Conservation (phyloP, 1,140 invertebrate genomes). For the Dysdera silvatica region DNA sequence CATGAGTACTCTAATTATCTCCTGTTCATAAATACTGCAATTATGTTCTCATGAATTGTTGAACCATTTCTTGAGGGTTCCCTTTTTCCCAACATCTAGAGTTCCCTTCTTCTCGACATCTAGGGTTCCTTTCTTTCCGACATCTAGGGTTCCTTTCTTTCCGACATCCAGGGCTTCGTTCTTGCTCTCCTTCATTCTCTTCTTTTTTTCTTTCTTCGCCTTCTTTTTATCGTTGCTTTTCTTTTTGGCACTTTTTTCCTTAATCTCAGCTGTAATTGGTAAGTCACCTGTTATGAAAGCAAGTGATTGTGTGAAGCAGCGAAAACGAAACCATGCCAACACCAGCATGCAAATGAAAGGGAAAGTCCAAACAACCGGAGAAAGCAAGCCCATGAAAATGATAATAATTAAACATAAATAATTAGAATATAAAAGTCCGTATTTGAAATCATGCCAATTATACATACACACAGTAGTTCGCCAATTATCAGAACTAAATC, state of each 20-base stretch:
- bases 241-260: slow-evolving; percentile 30
- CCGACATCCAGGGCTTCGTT: neutral
- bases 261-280: slow-evolving; percentile 23
- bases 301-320: slow-evolving; percentile 12
- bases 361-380: neutral
- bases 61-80: neutral
- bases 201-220: slow-evolving; percentile 26
- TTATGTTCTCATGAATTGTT: neutral
- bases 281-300: slow-evolving; percentile 25
- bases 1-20: too few relatives aligned
- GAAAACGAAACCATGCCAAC: slow-evolving; percentile 6
- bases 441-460: too few relatives aligned
- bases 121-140: neutral
- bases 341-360: neutral
- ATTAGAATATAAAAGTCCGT: too few relatives aligned
- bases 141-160: neutral
- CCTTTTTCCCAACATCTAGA: neutral
- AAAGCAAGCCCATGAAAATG: neutral
- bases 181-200: slow-evolving; percentile 26
- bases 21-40: too few relatives aligned
- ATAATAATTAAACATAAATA: too few relatives aligned
- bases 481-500: too few relatives aligned
- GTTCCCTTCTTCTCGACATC: neutral
- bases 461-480: too few relatives aligned
- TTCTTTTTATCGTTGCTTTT: slow-evolving; percentile 34